These are phyloP conservation scores for Adelosebastes latens DNA, from an alignment of 2,797 vertebrate genomes.

Conservation along the genomic window DNA sequence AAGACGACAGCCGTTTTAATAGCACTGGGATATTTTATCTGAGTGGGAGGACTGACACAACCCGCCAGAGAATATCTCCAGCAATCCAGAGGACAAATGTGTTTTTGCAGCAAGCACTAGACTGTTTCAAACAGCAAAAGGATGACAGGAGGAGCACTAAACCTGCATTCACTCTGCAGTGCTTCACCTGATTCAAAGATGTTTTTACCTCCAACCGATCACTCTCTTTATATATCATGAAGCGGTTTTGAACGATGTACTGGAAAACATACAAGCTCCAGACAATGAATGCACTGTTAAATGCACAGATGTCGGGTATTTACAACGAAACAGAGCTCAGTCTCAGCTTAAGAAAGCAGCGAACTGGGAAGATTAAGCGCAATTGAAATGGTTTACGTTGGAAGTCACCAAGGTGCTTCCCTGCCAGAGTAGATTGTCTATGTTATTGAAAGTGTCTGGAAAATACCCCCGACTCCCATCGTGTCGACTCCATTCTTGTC, in stretches of 20 bases:
- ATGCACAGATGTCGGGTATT: conserved; percentile 59
- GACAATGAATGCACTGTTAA: conserved; percentile 43
- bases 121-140: conserved; percentile 60
- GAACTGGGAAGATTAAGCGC: conserved; percentile 49
- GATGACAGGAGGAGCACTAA: neutral
- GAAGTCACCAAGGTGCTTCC: conserved; percentile 45
- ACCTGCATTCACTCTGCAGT: neutral
- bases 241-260: conserved; percentile 18
- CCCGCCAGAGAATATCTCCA: conserved; percentile 12
- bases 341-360: conserved; percentile 30
- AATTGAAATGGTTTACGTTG: conserved; percentile 68
- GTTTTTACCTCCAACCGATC: conserved; percentile 11
- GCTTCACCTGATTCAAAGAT: conserved; percentile 34
- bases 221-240: conserved; percentile 15
- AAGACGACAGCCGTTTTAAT: conserved; percentile 1
- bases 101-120: conserved; percentile 44
- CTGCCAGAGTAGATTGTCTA: conserved; percentile 76
- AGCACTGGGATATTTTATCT: conserved; percentile 28
- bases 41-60: conserved; percentile 28
- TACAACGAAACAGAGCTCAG: conserved; percentile 21
- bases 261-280: conserved; percentile 52
- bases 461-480: conserved; percentile 59
- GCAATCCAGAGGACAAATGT: conserved; percentile 30
- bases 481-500: conserved; percentile 56
- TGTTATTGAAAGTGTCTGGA: conserved; percentile 84